Percentiles rank a stretch among this genome's conserved stretches.
phyloP scores from a whole-genome alignment of 2,888 invertebrate species.

The Cephalotes varians region DNA sequence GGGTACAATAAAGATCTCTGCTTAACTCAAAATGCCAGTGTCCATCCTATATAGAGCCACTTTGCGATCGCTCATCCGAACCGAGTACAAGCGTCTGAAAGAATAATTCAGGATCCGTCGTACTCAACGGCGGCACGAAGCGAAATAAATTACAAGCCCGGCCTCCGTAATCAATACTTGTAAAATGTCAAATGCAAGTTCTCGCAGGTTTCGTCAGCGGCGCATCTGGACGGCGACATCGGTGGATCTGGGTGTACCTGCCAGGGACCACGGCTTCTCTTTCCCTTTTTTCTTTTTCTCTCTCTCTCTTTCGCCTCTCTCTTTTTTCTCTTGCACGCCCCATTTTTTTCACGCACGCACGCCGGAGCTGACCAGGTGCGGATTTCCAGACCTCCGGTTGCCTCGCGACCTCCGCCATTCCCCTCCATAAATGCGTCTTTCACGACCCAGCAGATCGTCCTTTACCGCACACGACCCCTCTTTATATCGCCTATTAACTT shows the following conservation, averaged over 20 bases:
- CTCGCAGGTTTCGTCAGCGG: conserved; percentile 23
- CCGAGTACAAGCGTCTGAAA: conserved; percentile 18
- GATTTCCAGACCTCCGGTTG: conserved; percentile 38
- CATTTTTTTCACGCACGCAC: conserved; percentile 21
- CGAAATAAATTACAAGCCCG: conserved; percentile 22
- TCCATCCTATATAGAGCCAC: background rate
- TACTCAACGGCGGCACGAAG: conserved; percentile 17
- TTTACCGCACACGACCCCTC: conserved; percentile 55
- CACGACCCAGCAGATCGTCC: conserved; percentile 65
- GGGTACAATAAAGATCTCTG: conserved; percentile 36
- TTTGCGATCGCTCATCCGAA: conserved; percentile 35
- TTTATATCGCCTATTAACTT: conserved; percentile 71
- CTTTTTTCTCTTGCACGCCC: conserved; percentile 2
- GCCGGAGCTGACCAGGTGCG: conserved; percentile 65
- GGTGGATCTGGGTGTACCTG: conserved; percentile 21
- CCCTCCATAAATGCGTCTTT: conserved; percentile 66
- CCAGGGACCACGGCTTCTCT: background rate
- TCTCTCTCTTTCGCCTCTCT: background rate
- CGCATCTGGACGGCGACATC: conserved; percentile 30
- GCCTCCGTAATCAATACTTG: conserved; percentile 21
- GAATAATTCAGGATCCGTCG: conserved; percentile 24
- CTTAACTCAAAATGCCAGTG: background rate
- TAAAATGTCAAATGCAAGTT: conserved; percentile 41
- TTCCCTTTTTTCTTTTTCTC: no score
- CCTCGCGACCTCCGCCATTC: conserved; percentile 31